Evolutionary conservation across 1,140 invertebrate genomes (phyloP), one percentile per base, ranked within the genome.

Genomic region (Calephelis virginiensis): DNA sequence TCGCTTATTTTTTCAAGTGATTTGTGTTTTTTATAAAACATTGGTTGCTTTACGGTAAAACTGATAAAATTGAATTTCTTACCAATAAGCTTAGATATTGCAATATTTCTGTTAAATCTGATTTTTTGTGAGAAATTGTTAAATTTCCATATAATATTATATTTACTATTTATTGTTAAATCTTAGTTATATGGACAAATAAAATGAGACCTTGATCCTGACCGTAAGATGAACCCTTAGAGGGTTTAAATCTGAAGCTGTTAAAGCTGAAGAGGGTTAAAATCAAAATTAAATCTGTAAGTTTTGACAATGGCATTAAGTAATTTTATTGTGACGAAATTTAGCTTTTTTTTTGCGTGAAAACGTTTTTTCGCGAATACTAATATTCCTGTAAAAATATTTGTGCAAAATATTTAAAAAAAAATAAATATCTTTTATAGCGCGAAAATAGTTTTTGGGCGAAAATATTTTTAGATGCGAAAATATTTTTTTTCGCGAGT

Each of bases 111-210:
- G n/a, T 5, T 14, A 50, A n/a, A 14, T 50, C 13, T 50, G 13
- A 13, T 17, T 28, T 53, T 53, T 17, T 10, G 14, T 28, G 50
- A 28, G 50, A 53, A 53, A 53, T 28, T 53, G 50, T 53, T 53
- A 53, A 53, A 53, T 53, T 53, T 53, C 50, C 14, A 53, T 53
- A 28, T 53, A 14, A n/a, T n/a, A 14, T 14, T 53, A 17, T 53
- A 53, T 53, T 17, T 17, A 17, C 28, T 14, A 17, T 53, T 11
- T 53, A 28, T 53, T 13, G 50, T 53, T 53, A 53, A 53, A 53
- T 56, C 14, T 28, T 56, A 56, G 17, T 56, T 28, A 56, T 6
- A 8, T 28, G 50, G 9, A 37, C 40, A 9, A 43, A 43, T 9
- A 56, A 37, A 56, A 28, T 37, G 28, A 28, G 9, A 17, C 50